Conservation (phyloP, 1,140 invertebrate species). For the Diachasma alloeum region DNA sequence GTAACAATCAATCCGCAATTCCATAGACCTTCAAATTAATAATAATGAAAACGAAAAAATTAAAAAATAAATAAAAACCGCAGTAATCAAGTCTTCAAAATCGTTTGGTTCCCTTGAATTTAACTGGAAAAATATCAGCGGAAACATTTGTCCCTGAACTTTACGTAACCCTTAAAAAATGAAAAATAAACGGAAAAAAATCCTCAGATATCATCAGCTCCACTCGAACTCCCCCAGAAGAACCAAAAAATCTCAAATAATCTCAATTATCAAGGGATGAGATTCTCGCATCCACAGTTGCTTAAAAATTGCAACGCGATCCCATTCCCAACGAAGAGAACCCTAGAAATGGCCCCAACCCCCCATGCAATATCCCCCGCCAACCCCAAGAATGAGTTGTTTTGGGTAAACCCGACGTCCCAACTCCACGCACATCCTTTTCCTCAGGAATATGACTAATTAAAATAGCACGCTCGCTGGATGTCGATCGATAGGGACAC, state of each 20-base stretch:
- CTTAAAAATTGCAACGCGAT: background rate
- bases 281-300: background rate
- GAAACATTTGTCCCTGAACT: too few species aligned
- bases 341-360: too few species aligned
- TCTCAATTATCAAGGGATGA: background rate
- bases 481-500: constrained; percentile 27
- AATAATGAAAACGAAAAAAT: too few species aligned
- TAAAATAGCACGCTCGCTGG: constrained; percentile 26
- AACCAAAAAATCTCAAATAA: background rate
- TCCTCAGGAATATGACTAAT: constrained; percentile 23
- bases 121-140: too few species aligned
- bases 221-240: background rate
- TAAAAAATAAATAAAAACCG: too few species aligned
- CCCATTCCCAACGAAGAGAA: too few species aligned
- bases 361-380: too few species aligned
- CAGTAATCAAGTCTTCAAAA: too few species aligned
- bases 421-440: background rate
- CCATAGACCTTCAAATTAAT: too few species aligned
- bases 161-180: background rate
- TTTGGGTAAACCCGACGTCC: background rate
- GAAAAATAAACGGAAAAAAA: background rate
- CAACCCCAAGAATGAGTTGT: too few species aligned
- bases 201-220: background rate
- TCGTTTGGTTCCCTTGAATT: too few species aligned
- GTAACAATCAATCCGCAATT: too few species aligned